Evolutionary conservation across 35 echinoderm and acorn worm genomes (phyloP).

Genomic region (Anneissia japonica): DNA sequence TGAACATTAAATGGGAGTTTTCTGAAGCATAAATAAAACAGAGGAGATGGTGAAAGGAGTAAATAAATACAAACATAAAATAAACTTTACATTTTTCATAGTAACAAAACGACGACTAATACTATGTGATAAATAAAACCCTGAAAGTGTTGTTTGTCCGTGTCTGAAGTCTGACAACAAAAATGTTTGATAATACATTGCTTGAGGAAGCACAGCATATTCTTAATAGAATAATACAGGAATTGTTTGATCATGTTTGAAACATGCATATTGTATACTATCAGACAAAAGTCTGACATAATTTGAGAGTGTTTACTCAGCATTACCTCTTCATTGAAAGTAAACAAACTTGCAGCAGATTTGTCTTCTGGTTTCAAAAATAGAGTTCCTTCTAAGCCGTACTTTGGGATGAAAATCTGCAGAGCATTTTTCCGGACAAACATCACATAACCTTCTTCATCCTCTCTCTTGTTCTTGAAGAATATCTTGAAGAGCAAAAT

Average conservation of each 20-base stretch:
- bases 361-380: constrained; percentile 55
- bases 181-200: neutral
- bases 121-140: neutral
- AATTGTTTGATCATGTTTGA: neutral
- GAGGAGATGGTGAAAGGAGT: neutral
- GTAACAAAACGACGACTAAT: too few species aligned
- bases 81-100: too few species aligned
- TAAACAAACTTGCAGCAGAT: constrained; percentile 63
- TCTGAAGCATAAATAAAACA: neutral
- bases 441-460: constrained; percentile 88
- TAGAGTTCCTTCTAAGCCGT: constrained; percentile 85
- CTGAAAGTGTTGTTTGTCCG: neutral
- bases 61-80: too few species aligned
- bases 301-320: neutral
- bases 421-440: constrained; percentile 88
- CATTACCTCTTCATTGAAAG: constrained; percentile 85
- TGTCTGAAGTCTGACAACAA: neutral
- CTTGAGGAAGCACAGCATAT: neutral
- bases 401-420: constrained; percentile 97
- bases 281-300: neutral
- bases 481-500: constrained; percentile 61
- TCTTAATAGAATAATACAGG: neutral
- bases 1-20: neutral
- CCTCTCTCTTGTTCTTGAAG: constrained; percentile 67
- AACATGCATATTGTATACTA: neutral